These are phyloP conservation scores for Mongoloraphidia duomilia DNA, from an alignment of 2,888 invertebrate species.

Conservation along the genomic window DNA sequence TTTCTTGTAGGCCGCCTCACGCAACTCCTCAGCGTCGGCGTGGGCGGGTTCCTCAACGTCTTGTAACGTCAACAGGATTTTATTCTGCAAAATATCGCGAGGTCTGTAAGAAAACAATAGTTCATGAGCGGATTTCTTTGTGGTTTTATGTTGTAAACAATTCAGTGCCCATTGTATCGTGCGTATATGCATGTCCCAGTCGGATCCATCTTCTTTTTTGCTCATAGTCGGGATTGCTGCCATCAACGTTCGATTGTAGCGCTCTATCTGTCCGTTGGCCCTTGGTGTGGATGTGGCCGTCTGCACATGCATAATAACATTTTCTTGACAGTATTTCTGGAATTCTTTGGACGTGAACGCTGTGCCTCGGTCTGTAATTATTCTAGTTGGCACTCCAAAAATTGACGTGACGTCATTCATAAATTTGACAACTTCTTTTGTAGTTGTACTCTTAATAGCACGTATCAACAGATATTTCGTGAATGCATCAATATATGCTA, in stretches of 20 bases:
- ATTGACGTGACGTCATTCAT: slow-evolving; percentile 8
- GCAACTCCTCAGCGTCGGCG: no score
- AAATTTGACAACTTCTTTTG: slow-evolving; percentile 4
- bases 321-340: slow-evolving; percentile 8
- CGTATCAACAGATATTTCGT: slow-evolving; percentile 9
- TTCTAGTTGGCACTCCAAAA: slow-evolving; percentile 10
- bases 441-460: slow-evolving; percentile 1
- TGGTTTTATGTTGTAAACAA: no score
- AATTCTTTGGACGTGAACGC: slow-evolving; percentile 13
- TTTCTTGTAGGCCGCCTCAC: no score
- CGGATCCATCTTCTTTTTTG: no score
- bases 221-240: slow-evolving; percentile 5
- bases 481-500: slow-evolving; percentile 8
- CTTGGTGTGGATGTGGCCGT: slow-evolving; percentile 11
- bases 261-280: slow-evolving; percentile 15
- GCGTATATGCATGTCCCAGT: slow-evolving; percentile 1
- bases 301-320: slow-evolving; percentile 8
- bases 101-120: no score
- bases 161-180: no score
- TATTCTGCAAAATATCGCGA: no score
- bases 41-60: no score
- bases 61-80: no score
- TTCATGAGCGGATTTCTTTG: no score
- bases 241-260: slow-evolving; percentile 8
- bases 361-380: slow-evolving; percentile 12